phyloP scores from a whole-genome alignment of 2,113 vertebrate genomes.

The Chitala chitala region DNA sequence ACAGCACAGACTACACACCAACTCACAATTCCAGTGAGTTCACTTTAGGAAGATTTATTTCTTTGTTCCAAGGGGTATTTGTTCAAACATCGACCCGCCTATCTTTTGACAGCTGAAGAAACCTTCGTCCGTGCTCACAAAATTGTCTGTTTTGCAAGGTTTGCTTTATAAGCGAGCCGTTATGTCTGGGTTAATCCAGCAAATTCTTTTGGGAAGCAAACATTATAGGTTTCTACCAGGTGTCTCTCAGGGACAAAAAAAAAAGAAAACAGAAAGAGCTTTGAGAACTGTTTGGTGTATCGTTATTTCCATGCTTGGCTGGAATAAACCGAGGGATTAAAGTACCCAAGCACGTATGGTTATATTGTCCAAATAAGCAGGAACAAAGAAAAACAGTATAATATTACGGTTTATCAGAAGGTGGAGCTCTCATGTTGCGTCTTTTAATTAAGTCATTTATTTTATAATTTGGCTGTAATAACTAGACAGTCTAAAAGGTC shows the following conservation, averaged over 20 bases:
- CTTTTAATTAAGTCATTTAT: not conserved
- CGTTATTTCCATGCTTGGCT: not conserved
- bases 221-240: not conserved
- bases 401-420: not conserved
- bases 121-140: not conserved
- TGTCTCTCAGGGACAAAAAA: not conserved
- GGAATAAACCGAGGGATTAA: not conserved
- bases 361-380: not conserved
- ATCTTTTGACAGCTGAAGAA: slow-evolving; percentile 2
- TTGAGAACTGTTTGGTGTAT: slow-evolving; percentile 6
- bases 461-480: not conserved
- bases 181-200: not conserved
- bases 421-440: not conserved
- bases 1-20: too few species aligned
- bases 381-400: not conserved
- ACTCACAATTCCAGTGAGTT: too few species aligned
- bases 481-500: too few species aligned
- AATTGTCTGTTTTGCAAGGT: not conserved
- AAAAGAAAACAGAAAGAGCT: not conserved
- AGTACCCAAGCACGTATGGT: not conserved
- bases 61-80: not conserved
- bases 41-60: slow-evolving; percentile 10
- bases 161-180: not conserved
- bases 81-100: slow-evolving; percentile 14
- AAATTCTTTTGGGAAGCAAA: not conserved